Evolutionary conservation across 2,888 invertebrate species (phyloP).

Genomic region (Teleogryllus oceanicus): DNA sequence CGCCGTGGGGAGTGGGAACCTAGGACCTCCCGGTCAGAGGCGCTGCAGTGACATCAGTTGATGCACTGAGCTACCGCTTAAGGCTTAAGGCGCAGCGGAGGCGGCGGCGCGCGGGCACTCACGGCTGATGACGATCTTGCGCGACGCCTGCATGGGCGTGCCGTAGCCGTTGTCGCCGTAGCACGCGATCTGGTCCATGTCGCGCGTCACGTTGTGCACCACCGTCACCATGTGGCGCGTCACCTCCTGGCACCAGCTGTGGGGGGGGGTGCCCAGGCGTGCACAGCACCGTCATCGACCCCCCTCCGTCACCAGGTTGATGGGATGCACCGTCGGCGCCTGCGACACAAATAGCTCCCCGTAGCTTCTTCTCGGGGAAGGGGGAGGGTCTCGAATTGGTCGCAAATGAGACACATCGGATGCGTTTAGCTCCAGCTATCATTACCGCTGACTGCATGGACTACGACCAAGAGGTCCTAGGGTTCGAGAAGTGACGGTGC

Average conservation of each 20-base stretch:
- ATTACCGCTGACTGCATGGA: too few species aligned
- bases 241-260: constrained; percentile 72
- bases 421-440: too few species aligned
- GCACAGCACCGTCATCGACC: constrained; percentile 81
- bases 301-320: constrained; percentile 79
- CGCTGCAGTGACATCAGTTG: too few species aligned
- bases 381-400: too few species aligned
- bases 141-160: constrained; percentile 79
- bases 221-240: constrained; percentile 83
- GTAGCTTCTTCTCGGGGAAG: too few species aligned
- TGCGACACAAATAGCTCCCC: constrained; percentile 43
- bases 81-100: too few species aligned
- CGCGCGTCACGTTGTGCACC: constrained; percentile 78
- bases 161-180: constrained; percentile 87
- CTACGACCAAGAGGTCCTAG: too few species aligned
- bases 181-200: constrained; percentile 82
- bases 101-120: constrained; percentile 47
- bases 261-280: constrained; percentile 81
- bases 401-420: too few species aligned
- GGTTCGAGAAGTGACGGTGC: too few species aligned
- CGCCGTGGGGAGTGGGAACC: too few species aligned
- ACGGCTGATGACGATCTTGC: constrained; percentile 78
- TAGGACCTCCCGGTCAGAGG: too few species aligned
- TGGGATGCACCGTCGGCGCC: constrained; percentile 81
- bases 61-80: too few species aligned